These are phyloP conservation scores for Ectemnius cavifrons DNA, from an alignment of 2,888 invertebrate genomes.

Conservation along the genomic window DNA sequence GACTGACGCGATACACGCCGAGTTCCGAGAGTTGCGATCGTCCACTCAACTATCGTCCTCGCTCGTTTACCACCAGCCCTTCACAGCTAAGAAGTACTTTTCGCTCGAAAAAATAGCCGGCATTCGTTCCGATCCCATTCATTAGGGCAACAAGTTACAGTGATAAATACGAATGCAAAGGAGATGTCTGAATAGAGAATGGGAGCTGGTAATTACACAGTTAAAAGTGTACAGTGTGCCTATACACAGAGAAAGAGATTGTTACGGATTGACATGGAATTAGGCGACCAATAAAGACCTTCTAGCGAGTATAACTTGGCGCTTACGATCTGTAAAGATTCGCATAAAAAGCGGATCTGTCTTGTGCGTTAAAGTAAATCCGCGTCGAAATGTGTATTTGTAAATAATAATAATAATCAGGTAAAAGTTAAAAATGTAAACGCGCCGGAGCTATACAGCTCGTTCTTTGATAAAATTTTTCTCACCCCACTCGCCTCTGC, in stretches of 20 bases:
- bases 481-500: slow-evolving; percentile 30
- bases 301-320: neutral
- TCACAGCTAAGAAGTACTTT: slow-evolving; percentile 37
- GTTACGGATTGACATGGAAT: neutral
- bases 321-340: neutral
- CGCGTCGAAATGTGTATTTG: neutral
- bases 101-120: neutral
- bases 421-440: too few relatives aligned
- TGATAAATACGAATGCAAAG: neutral
- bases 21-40: slow-evolving; percentile 62
- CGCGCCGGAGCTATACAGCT: slow-evolving; percentile 22
- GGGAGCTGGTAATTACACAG: neutral
- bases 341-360: neutral
- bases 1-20: slow-evolving; percentile 44
- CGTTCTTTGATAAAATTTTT: slow-evolving; percentile 21
- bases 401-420: too few relatives aligned
- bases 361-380: neutral
- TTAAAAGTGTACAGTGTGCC: neutral
- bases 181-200: slow-evolving; percentile 3
- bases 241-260: neutral
- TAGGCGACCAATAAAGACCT: neutral
- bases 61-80: slow-evolving; percentile 45
- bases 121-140: neutral
- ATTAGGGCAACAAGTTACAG: slow-evolving; percentile 1
- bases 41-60: slow-evolving; percentile 36